Evolutionary conservation across 2,113 vertebrate genomes (phyloP).

Genomic region (Motacilla tschutschensis): DNA sequence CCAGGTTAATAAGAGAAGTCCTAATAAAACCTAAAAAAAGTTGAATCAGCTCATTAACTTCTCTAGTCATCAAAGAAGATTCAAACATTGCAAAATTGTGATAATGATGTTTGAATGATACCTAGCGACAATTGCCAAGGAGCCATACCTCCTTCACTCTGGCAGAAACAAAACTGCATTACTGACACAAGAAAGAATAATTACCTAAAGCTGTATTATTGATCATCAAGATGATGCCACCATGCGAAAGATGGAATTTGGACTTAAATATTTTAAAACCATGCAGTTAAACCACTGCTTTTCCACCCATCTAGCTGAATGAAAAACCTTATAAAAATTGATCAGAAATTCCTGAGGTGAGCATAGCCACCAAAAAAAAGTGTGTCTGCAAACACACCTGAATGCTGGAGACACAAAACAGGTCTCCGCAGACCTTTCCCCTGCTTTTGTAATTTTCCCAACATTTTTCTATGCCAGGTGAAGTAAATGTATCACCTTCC

Average conservation of each 20-base stretch:
- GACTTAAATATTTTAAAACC: not conserved
- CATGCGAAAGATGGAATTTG: rapidly evolving
- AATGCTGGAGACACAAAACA: not conserved
- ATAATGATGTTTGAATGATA: not conserved
- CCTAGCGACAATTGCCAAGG: not conserved
- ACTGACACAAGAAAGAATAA: not conserved
- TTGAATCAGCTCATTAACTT: not conserved
- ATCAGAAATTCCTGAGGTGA: not conserved
- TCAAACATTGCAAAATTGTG: not conserved
- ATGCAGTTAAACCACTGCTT: not conserved
- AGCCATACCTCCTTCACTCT: not conserved
- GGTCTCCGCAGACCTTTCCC: not conserved
- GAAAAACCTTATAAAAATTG: not conserved
- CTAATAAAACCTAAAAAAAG: not conserved
- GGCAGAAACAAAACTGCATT: not conserved
- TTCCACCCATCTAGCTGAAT: rapidly evolving
- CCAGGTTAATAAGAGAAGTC: not conserved
- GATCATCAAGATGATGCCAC: not conserved
- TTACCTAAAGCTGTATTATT: not conserved
- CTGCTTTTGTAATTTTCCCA: not conserved
- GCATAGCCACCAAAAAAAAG: not conserved
- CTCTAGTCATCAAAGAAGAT: not conserved
- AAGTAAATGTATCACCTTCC: not conserved
- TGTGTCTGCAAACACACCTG: not conserved
- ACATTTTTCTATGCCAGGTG: not conserved